These are phyloP conservation scores for Hedychridium roseum DNA, from an alignment of 2,888 invertebrate species.

Conservation along the genomic window DNA sequence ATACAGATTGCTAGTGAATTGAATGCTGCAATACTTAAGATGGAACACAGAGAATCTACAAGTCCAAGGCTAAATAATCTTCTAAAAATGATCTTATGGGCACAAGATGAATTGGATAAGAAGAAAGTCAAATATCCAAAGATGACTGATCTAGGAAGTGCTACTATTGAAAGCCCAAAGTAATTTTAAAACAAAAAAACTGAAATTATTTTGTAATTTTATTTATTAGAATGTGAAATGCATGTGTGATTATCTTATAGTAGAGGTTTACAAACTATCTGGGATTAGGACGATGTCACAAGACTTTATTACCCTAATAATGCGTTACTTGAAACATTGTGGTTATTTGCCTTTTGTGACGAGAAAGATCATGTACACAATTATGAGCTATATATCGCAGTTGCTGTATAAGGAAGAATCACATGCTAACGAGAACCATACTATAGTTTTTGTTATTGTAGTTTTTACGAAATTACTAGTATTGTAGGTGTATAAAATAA, in stretches of 20 bases:
- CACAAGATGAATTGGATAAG: constrained; percentile 93
- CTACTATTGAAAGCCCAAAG: constrained; percentile 80
- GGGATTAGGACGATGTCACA: background rate
- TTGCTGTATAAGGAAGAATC: background rate
- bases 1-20: constrained; percentile 95
- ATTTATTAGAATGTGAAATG: constrained; percentile 30
- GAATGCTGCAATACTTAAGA: constrained; percentile 95
- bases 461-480: background rate
- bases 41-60: constrained; percentile 90
- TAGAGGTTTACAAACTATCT: constrained; percentile 17
- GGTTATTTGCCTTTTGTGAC: too few relatives aligned
- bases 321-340: too few relatives aligned
- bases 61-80: constrained; percentile 91
- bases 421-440: background rate
- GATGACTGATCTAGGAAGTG: constrained; percentile 91
- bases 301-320: background rate
- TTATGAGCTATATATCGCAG: background rate
- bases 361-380: too few relatives aligned
- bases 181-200: constrained; percentile 49
- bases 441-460: background rate
- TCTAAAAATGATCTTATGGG: constrained; percentile 93
- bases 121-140: constrained; percentile 95
- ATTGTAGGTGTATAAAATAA: constrained; percentile 2
- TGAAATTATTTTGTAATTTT: constrained; percentile 9
- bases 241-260: constrained; percentile 24